Conservation (phyloP, 2,888 invertebrate genomes). For the Thera obeliscata region DNA sequence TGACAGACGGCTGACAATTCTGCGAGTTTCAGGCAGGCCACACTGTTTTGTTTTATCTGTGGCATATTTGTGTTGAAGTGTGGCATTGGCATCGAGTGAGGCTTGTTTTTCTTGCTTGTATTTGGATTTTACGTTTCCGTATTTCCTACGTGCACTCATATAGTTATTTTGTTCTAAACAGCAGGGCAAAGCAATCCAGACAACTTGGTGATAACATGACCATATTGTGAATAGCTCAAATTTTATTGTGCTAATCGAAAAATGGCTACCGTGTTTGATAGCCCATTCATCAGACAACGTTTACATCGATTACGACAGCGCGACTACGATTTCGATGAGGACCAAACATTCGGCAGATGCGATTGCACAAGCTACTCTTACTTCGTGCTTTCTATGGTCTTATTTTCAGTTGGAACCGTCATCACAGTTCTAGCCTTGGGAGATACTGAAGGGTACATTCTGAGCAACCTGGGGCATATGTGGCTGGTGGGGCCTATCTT, state of each 20-base stretch:
- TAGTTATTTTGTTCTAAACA: background rate
- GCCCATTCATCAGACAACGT: conserved; percentile 85
- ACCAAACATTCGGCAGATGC: conserved; percentile 86
- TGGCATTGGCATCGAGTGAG: background rate
- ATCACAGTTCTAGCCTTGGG: conserved; percentile 87
- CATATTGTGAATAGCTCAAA: conserved; percentile 44
- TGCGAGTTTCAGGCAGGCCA: too few relatives aligned
- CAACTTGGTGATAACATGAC: conserved; percentile 37
- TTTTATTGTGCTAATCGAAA: conserved; percentile 50
- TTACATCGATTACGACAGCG: conserved; percentile 84
- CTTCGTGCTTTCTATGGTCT: conserved; percentile 85
- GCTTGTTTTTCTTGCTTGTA: background rate
- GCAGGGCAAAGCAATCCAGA: background rate
- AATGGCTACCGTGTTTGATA: conserved; percentile 87
- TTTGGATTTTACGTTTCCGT: background rate
- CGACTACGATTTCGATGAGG: conserved; percentile 85
- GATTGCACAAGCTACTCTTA: conserved; percentile 88
- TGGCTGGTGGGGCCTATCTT: conserved; percentile 88
- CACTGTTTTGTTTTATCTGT: too few relatives aligned
- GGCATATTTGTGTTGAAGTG: background rate
- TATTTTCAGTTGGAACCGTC: conserved; percentile 86
- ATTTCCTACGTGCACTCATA: background rate
- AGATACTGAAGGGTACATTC: conserved; percentile 85
- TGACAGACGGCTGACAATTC: too few relatives aligned
- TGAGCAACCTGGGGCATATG: conserved; percentile 87